These are phyloP conservation scores for Crax fasciolata DNA, from an alignment of 2,797 vertebrate genomes.

Conservation along the genomic window DNA sequence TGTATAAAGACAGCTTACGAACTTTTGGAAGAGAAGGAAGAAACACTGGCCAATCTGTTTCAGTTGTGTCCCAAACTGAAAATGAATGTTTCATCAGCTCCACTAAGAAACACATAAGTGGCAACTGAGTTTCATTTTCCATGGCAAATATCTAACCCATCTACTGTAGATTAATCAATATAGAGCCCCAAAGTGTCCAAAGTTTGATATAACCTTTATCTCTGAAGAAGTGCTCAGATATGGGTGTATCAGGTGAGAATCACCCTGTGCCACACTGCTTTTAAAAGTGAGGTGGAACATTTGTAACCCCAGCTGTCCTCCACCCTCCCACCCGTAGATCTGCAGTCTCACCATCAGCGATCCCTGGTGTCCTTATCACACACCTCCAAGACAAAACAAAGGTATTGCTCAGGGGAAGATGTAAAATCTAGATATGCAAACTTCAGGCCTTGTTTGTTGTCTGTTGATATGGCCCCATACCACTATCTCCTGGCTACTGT, in stretches of 20 bases:
- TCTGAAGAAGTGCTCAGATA: not conserved
- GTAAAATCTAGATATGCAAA: not conserved
- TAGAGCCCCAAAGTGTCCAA: not conserved
- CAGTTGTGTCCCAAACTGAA: not conserved
- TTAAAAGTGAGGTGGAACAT: not conserved
- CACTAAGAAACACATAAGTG: not conserved
- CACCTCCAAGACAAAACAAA: not conserved
- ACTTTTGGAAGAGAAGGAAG: not conserved
- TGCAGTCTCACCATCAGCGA: not conserved
- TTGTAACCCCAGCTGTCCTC: not conserved
- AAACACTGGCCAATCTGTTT: not conserved
- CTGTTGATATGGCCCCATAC: rapidly evolving
- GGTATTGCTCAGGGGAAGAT: not conserved
- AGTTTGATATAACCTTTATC: not conserved
- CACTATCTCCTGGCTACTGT: not conserved
- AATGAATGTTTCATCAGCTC: not conserved
- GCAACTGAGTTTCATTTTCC: not conserved
- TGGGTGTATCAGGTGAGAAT: not conserved
- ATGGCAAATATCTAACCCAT: not conserved
- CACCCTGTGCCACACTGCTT: rapidly evolving
- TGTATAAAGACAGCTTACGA: not conserved
- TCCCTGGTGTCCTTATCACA: not conserved
- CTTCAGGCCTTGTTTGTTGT: not conserved
- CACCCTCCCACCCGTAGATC: not conserved
- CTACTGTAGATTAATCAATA: not conserved